Evolutionary conservation across 2,113 vertebrate species (phyloP).

Genomic region (Eurystomus gularis): DNA sequence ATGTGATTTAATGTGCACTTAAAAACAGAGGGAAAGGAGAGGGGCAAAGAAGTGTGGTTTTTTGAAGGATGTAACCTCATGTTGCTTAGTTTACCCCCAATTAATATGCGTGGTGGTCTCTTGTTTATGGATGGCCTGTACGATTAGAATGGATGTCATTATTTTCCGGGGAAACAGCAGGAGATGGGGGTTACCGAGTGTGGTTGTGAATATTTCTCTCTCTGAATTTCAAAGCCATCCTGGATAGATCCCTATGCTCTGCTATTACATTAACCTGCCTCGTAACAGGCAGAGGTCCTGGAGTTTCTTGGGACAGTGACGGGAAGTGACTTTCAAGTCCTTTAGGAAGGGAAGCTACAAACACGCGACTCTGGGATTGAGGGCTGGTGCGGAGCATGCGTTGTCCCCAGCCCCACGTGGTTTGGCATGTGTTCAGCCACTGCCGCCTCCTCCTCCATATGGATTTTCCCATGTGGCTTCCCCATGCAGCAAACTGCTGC

Average conservation of each 20-base stretch:
- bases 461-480: not conserved
- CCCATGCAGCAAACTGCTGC: not conserved
- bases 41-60: fast-evolving
- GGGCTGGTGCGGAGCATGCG: not conserved
- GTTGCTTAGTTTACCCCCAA: not conserved
- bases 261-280: not conserved
- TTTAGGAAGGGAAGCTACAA: not conserved
- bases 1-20: not conserved
- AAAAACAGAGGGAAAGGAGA: not conserved
- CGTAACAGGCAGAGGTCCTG: not conserved
- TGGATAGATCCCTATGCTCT: not conserved
- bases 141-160: not conserved
- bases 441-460: not conserved
- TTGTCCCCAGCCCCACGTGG: not conserved
- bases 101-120: not conserved
- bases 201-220: not conserved
- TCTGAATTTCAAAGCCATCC: not conserved
- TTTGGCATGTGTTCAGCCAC: not conserved
- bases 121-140: not conserved
- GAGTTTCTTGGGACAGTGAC: not conserved
- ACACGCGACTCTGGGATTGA: not conserved
- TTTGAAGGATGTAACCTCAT: not conserved
- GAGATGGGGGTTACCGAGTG: not conserved
- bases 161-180: not conserved
- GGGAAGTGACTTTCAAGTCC: not conserved